These are phyloP conservation scores for Stratiomys singularior DNA, from an alignment of 2,888 invertebrate genomes.

Conservation along the genomic window DNA sequence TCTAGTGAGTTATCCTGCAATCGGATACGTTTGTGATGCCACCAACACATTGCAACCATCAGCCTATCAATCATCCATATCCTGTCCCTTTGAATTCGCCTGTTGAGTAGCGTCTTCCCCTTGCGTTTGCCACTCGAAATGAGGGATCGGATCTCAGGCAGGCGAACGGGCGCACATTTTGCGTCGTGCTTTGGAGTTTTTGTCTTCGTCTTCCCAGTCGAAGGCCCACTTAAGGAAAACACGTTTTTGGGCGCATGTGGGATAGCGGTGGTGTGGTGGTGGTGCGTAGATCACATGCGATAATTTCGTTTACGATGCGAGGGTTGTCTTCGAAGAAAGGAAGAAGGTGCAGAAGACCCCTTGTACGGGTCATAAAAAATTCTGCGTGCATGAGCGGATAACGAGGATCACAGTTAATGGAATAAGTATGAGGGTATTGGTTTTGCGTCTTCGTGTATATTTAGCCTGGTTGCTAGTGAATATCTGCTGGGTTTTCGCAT, in stretches of 20 bases:
- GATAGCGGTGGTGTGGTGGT: constrained; percentile 21
- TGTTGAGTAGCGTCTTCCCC: constrained; percentile 15
- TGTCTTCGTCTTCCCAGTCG: constrained; percentile 16
- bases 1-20: not conserved
- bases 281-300: not conserved
- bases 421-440: not conserved
- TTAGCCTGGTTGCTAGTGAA: no score
- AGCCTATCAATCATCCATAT: constrained; percentile 9
- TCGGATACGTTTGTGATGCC: not conserved
- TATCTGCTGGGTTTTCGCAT: no score
- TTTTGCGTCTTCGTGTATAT: no score
- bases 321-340: constrained; percentile 37
- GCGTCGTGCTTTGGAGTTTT: constrained; percentile 21
- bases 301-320: not conserved
- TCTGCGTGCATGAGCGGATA: not conserved
- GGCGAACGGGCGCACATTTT: constrained; percentile 36
- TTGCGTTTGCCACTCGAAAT: not conserved
- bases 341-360: constrained; percentile 26
- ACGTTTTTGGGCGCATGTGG: constrained; percentile 40
- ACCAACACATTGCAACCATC: not conserved
- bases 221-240: constrained; percentile 39
- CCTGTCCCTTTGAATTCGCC: constrained; percentile 8
- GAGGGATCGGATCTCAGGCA: not conserved
- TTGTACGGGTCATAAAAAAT: not conserved
- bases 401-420: not conserved